Evolutionary conservation across 2,113 vertebrate genomes (phyloP), one percentile per base, ranked within the genome.

Genomic region (Channa maculata): DNA sequence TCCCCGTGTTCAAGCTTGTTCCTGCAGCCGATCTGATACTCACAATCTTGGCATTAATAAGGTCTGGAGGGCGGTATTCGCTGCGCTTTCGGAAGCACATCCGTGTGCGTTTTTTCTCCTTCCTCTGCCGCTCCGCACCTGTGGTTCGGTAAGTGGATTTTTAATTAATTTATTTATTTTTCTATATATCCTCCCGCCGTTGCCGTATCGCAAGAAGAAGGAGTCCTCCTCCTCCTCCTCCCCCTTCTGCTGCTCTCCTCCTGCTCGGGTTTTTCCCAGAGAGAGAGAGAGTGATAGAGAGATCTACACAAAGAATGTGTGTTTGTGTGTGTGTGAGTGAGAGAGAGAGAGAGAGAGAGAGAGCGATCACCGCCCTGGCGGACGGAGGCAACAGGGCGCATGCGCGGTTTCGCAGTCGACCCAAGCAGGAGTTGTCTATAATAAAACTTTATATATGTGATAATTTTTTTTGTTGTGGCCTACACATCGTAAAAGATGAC

Each of bases 81-180:
- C 92, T 89, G 80, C 89, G 89, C 88, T 92, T 93, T 89, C 94
- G 88, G 89, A 93, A 92, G 87, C 94, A 94, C 95, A 95, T 95
- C 94, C 94, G 95, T 88, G 87, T 91, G 75, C 82, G 48, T 51
- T 65, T 43, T 38, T 45, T 72, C 65, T 24, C 24, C 24, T 54
- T 53, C 70, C 51, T 69, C 58, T 38, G 58, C 75, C 50, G 77
- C 82, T 52, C 63, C 68, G 72, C 81, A 58, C 74, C 73, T 44
- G 15, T 37, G 55, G 15, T 36, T 12, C 5, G 51, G n/a, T 49
- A 61, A 70, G 61, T 49, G 65, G 61, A n/a, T 63, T 9, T 12
- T n/a, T 71, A 24, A 24, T 24, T 24, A 11, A 4, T 33, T 76
- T 61, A 50, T 34, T 70, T 74, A 54, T 69, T 72, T 61, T 72